Evolutionary conservation across 1,140 invertebrate genomes (phyloP).

Genomic region (Rhyzopertha dominica): DNA sequence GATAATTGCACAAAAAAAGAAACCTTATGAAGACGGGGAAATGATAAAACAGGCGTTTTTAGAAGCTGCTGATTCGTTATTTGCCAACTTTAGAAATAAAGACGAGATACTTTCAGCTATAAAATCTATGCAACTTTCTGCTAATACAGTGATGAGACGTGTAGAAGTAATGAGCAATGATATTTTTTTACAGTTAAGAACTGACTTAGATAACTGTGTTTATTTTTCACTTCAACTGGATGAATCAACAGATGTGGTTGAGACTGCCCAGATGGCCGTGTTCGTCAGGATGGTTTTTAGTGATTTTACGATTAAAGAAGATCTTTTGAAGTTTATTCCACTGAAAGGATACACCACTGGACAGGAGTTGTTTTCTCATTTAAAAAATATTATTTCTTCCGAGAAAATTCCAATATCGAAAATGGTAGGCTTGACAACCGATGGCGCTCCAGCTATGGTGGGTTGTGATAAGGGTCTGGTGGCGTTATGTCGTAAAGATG

Average conservation of each 20-base stretch:
- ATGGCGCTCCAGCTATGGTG: constrained; percentile 35
- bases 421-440: constrained; percentile 38
- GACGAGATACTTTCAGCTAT: constrained; percentile 16
- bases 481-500: constrained; percentile 30
- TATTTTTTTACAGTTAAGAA: constrained; percentile 19
- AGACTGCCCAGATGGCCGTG: constrained; percentile 7
- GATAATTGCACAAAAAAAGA: constrained; percentile 17
- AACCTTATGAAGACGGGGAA: constrained; percentile 13
- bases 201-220: constrained; percentile 14
- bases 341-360: constrained; percentile 32
- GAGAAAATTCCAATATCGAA: constrained; percentile 24
- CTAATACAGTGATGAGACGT: constrained; percentile 17
- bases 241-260: constrained; percentile 16
- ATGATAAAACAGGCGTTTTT: constrained; percentile 27
- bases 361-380: constrained; percentile 16
- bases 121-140: constrained; percentile 22
- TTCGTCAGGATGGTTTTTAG: constrained; percentile 14
- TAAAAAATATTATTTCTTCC: constrained; percentile 15
- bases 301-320: constrained; percentile 20
- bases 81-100: constrained; percentile 14
- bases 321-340: constrained; percentile 15
- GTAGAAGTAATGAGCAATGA: constrained; percentile 18
- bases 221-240: constrained; percentile 17
- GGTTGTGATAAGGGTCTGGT: constrained; percentile 34
- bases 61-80: constrained; percentile 20